These are phyloP conservation scores for Sesamia nonagrioides DNA, from an alignment of 1,140 invertebrate genomes.

Conservation along the genomic window DNA sequence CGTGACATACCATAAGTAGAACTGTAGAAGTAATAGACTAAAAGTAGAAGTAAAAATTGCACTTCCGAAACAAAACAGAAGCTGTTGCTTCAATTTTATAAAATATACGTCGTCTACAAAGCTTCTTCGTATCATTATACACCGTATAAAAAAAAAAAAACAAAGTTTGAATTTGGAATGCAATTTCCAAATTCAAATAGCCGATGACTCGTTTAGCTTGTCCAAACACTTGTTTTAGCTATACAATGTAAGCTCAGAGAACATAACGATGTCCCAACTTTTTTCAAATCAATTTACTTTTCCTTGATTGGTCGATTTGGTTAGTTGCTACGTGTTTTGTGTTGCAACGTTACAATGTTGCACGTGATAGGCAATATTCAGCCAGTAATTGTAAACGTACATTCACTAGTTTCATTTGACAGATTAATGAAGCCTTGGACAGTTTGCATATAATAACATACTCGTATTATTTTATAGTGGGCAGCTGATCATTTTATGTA, in stretches of 20 bases:
- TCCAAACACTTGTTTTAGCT: not conserved
- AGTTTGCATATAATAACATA: not conserved
- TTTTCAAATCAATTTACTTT: not conserved
- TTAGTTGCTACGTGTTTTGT: constrained; percentile 4
- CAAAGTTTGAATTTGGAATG: not conserved
- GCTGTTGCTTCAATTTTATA: too few species aligned
- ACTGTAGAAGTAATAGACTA: too few species aligned
- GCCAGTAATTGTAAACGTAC: not conserved
- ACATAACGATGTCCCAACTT: not conserved
- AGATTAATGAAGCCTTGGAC: constrained; percentile 9
- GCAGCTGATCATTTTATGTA: not conserved
- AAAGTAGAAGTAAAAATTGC: too few species aligned
- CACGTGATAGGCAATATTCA: constrained; percentile 14
- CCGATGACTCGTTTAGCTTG: not conserved
- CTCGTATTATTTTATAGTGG: too few species aligned
- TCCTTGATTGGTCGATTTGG: not conserved
- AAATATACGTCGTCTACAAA: too few species aligned
- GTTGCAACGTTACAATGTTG: constrained; percentile 8
- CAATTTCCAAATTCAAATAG: not conserved
- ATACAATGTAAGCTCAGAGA: not conserved
- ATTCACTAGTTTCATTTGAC: constrained; percentile 5
- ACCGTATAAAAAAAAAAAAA: too few species aligned
- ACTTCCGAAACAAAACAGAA: too few species aligned
- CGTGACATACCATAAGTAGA: too few species aligned
- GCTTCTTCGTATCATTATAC: too few species aligned